These are phyloP conservation scores for Tichodroma muraria DNA, from an alignment of 2,113 vertebrate genomes.

Conservation along the genomic window DNA sequence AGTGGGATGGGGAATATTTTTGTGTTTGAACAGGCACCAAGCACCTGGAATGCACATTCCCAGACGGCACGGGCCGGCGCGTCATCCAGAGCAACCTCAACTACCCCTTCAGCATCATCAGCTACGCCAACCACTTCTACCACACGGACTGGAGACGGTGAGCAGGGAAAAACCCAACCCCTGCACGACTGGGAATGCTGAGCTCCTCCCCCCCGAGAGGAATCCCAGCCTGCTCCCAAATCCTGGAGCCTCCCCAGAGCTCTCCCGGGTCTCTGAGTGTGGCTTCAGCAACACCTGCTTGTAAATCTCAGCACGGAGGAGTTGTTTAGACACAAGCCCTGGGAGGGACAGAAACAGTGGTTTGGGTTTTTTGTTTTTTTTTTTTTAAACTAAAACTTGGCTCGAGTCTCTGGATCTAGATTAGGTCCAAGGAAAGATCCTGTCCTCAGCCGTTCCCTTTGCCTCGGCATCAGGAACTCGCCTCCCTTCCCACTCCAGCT, in stretches of 20 bases:
- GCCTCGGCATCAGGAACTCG: not conserved
- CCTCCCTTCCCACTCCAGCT: not conserved
- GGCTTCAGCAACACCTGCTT: not conserved
- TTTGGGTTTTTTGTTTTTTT: not conserved
- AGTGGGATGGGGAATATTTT: not conserved
- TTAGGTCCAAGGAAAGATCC: not conserved
- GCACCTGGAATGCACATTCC: constrained; percentile 83
- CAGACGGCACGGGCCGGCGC: constrained; percentile 80
- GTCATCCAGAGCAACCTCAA: constrained; percentile 83
- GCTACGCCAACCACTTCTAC: constrained; percentile 89
- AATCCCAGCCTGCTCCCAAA: not conserved
- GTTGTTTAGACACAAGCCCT: not conserved
- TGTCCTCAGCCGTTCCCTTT: not conserved
- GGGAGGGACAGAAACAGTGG: not conserved
- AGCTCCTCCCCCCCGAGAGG: not conserved
- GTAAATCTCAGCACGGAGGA: not conserved
- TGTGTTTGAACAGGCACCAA: constrained; percentile 82
- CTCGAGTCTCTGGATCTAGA: not conserved
- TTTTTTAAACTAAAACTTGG: not conserved
- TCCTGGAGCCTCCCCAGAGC: not conserved
- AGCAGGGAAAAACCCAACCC: not conserved
- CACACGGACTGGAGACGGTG: constrained; percentile 97
- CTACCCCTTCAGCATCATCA: constrained; percentile 92
- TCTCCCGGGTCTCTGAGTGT: fast-evolving
- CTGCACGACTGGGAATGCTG: fast-evolving